Base-by-base conservation (phyloP, 53 echinoderm and acorn worm genomes). In the Luidia sarsii region DNA sequence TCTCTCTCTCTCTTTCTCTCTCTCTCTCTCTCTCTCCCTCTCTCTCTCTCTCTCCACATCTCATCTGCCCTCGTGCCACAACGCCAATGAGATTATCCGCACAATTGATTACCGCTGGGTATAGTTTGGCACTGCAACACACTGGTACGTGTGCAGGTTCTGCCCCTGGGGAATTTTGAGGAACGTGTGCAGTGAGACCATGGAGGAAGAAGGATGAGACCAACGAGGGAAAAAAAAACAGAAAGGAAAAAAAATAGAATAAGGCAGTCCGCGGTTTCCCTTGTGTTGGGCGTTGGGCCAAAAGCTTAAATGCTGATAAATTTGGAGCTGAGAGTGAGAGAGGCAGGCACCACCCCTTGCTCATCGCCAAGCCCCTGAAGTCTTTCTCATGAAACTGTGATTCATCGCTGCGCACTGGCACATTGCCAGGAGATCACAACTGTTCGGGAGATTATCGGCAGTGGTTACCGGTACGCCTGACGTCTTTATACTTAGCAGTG, bases 31-130 rank as follows among this genome's bases (percentile, higher is more conserved):
- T n/a, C n/a, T n/a, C n/a, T n/a, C n/a, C n/a, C n/a, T n/a, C n/a
- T n/a, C n/a, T n/a, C n/a, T n/a, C n/a, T n/a, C n/a, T n/a, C n/a
- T n/a, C n/a, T n/a, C n/a, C 15, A 34, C 30, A 63, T 34, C 27
- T 67, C 7, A 67, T 67, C 43, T 25, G 45, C 41, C 15, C 27
- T 67, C 45, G 4, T 43, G 41, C 67, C 23, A 67, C 67, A 21
- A 67, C 24, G 67, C 67, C 67, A 67, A 41, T 67, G 23, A 67
- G 67, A 67, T 67, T 67, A 67, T 67, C 67, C 25, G 38, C 35
- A 36, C 39, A 67, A 67, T 67, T 45, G 67, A 67, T 24, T 45
- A 41, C 41, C 13, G 10, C 45, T 21, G 45, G 45, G 25, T 9
- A 25, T 25, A 10, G 34, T n/a, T 36, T 3, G 30, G 24, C 65